phyloP scores from a whole-genome alignment of 2,888 invertebrate genomes.

The Ernsta delagoae region DNA sequence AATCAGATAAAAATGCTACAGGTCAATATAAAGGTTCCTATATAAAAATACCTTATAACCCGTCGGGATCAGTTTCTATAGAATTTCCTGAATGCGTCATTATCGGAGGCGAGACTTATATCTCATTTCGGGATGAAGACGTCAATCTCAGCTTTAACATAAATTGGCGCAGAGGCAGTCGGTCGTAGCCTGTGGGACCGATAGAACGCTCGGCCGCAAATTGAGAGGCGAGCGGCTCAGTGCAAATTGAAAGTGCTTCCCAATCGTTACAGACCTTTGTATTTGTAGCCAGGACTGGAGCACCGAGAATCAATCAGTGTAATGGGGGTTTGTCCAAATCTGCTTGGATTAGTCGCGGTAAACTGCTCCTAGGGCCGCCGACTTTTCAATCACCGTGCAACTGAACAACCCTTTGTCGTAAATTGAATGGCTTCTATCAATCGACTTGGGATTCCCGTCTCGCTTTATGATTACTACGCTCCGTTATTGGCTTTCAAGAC shows the following conservation, averaged over 20 bases:
- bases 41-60: not conserved
- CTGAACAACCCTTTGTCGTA: constrained; percentile 58
- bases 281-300: constrained; percentile 70
- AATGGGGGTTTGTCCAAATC: constrained; percentile 77
- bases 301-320: constrained; percentile 79
- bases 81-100: constrained; percentile 19
- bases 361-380: constrained; percentile 54
- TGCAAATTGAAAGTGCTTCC: constrained; percentile 78
- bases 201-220: constrained; percentile 63
- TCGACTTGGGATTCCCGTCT: constrained; percentile 35
- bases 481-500: constrained; percentile 38
- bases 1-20: too few species aligned
- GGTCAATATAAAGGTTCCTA: too few species aligned
- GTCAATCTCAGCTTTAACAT: constrained; percentile 33
- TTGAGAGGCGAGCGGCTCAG: constrained; percentile 66
- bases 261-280: constrained; percentile 78
- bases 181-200: constrained; percentile 42
- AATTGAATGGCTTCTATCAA: constrained; percentile 58
- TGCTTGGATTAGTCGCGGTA: constrained; percentile 71
- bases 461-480: constrained; percentile 39
- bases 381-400: constrained; percentile 57
- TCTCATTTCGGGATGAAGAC: constrained; percentile 35
- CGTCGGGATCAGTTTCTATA: constrained; percentile 2
- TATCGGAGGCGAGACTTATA: constrained; percentile 7
- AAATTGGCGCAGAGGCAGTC: constrained; percentile 31